A percentile compares a stretch with the other conserved stretches of the same genome.
These are phyloP conservation scores for Danio choprae DNA, from an alignment of 2,797 vertebrate species.

Conservation along the genomic window DNA sequence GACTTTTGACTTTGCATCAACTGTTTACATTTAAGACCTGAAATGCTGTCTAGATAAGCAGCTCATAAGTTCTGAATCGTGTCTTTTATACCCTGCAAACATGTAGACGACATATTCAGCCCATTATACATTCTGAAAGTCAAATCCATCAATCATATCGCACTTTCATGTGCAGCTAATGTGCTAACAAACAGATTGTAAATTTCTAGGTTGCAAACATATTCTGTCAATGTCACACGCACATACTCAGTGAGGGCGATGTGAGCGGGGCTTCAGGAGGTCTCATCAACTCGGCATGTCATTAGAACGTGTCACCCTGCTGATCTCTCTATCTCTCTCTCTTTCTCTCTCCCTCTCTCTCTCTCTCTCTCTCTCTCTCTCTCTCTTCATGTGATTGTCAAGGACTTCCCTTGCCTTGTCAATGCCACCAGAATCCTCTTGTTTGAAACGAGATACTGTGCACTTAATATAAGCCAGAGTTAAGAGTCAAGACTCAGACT, in stretches of 20 bases:
- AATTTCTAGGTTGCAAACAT: conserved; percentile 22
- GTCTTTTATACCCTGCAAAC: background rate
- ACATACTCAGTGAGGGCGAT: background rate
- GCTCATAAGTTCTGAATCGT: background rate
- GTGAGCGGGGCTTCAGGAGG: conserved; percentile 18
- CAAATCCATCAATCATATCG: conserved; percentile 30
- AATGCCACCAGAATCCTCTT: conserved; percentile 35
- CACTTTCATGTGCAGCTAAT: conserved; percentile 26
- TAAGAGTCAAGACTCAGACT: background rate
- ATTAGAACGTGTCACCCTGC: conserved; percentile 60
- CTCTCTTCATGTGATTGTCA: conserved; percentile 54
- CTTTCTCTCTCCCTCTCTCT: background rate
- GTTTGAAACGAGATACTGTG: conserved; percentile 40
- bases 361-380: conserved; percentile 8
- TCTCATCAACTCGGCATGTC: conserved; percentile 52
- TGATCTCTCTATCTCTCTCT: conserved; percentile 50
- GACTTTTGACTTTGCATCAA: background rate
- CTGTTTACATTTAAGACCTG: background rate
- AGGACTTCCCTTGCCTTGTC: conserved; percentile 49
- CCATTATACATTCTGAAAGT: conserved; percentile 15
- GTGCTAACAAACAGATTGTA: conserved; percentile 27
- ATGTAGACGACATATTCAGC: conserved; percentile 12
- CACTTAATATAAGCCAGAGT: background rate
- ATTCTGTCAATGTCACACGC: conserved; percentile 39
- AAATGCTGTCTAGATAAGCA: conserved; percentile 7